Conservation (phyloP, 1,140 invertebrate species). For the Bombus superbus region DNA sequence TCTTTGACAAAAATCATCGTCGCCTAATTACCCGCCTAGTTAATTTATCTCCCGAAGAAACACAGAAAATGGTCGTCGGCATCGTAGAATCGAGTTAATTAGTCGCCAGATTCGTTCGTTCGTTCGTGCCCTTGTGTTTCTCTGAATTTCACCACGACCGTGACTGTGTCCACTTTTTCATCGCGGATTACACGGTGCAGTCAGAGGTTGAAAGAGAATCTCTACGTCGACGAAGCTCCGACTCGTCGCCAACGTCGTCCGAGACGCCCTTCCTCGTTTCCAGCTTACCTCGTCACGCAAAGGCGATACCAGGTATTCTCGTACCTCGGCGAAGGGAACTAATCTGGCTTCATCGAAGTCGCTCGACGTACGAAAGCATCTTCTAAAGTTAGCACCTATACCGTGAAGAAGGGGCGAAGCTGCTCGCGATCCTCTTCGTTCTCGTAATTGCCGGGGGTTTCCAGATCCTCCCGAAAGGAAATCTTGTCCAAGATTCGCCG, state of each 20-base stretch:
- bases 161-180: not conserved
- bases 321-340: constrained; percentile 41
- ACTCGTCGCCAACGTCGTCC: not conserved
- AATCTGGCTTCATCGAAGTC: constrained; percentile 66
- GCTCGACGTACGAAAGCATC: constrained; percentile 42
- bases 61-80: too few species aligned
- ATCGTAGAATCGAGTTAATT: too few species aligned
- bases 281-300: constrained; percentile 41
- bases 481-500: not conserved
- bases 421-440: constrained; percentile 11
- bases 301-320: constrained; percentile 36
- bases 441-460: constrained; percentile 23
- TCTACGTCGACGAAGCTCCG: not conserved
- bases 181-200: not conserved
- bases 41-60: too few species aligned
- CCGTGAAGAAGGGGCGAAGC: not conserved
- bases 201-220: not conserved
- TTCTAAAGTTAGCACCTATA: constrained; percentile 51
- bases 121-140: not conserved
- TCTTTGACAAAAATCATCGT: too few species aligned
- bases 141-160: not conserved
- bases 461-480: not conserved
- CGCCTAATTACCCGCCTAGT: too few species aligned
- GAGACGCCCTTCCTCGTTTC: constrained; percentile 7
- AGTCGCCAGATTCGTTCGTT: too few species aligned